These are phyloP conservation scores for Perdita meconis DNA, from an alignment of 2,888 invertebrate species.

Conservation along the genomic window DNA sequence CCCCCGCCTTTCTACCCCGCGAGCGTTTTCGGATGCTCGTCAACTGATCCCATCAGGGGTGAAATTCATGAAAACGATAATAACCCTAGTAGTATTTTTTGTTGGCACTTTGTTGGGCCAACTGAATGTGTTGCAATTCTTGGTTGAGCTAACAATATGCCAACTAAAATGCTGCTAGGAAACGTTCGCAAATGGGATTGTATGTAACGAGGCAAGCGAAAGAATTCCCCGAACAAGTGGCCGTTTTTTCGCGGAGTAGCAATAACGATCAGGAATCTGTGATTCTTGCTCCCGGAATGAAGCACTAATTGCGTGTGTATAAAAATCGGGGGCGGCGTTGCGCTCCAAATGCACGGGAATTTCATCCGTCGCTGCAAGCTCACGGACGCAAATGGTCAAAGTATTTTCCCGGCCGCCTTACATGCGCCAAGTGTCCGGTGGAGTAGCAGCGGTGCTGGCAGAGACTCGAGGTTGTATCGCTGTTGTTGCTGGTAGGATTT, in stretches of 20 bases:
- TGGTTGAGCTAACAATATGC: too few relatives aligned
- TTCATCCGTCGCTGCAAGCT: conserved; percentile 28
- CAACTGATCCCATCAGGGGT: conserved; percentile 6
- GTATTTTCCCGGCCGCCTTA: conserved; percentile 27
- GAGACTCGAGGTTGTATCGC: conserved; percentile 53
- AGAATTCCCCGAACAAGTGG: conserved; percentile 38
- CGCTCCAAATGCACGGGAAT: conserved; percentile 13
- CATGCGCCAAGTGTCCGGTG: conserved; percentile 17
- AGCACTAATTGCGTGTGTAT: conserved; percentile 55
- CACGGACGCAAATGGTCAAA: conserved; percentile 29
- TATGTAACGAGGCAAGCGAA: not conserved
- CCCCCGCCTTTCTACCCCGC: not conserved
- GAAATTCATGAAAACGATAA: conserved; percentile 33
- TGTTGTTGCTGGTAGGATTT: conserved; percentile 71
- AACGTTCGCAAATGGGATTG: too few relatives aligned
- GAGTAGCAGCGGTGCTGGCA: conserved; percentile 6
- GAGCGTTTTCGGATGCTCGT: not conserved
- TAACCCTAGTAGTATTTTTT: too few relatives aligned
- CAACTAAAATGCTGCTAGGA: too few relatives aligned
- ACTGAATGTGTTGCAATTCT: too few relatives aligned
- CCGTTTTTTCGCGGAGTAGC: conserved; percentile 19
- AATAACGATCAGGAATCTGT: conserved; percentile 52
- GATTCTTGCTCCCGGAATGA: conserved; percentile 43
- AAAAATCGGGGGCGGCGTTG: conserved; percentile 41
- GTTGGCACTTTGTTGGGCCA: too few relatives aligned